Percentiles rank a stretch among this genome's conserved stretches.
Conservation (phyloP, 2,888 invertebrate species). For the Chydorus sphaericus region DNA sequence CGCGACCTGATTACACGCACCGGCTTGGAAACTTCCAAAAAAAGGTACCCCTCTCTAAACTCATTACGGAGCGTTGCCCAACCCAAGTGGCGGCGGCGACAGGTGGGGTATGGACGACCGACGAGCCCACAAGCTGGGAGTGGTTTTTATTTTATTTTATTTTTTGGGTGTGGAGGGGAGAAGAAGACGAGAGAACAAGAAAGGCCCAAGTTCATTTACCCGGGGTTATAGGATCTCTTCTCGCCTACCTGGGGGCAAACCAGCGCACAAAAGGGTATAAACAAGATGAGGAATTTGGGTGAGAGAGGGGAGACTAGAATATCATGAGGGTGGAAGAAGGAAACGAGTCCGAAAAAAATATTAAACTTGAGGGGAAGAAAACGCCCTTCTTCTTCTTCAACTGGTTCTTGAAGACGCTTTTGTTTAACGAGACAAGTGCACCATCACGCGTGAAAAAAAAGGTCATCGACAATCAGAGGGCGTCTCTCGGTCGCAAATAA, state of each 20-base stretch:
- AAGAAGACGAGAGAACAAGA: neutral
- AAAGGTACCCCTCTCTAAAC: no score
- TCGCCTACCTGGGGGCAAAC: no score
- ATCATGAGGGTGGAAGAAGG: no score
- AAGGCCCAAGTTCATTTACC: neutral
- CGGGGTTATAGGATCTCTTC: neutral
- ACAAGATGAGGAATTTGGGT: neutral
- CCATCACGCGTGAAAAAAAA: no score
- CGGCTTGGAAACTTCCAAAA: no score
- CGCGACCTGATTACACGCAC: no score
- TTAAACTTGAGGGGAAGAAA: neutral
- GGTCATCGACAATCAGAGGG: no score
- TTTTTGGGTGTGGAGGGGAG: neutral
- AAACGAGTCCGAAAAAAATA: neutral
- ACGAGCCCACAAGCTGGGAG: no score
- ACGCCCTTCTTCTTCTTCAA: neutral
- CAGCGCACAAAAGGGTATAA: neutral
- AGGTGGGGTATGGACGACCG: slow-evolving; percentile 8
- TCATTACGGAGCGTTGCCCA: no score
- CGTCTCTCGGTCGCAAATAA: no score
- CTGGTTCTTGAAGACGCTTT: neutral
- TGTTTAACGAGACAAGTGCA: no score
- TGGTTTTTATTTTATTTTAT: neutral
- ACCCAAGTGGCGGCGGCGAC: no score
- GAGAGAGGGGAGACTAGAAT: neutral